Percentiles rank a stretch among this genome's conserved stretches.
These are phyloP conservation scores for Tenthredo mesomela DNA, from an alignment of 2,888 invertebrate genomes.

Conservation along the genomic window DNA sequence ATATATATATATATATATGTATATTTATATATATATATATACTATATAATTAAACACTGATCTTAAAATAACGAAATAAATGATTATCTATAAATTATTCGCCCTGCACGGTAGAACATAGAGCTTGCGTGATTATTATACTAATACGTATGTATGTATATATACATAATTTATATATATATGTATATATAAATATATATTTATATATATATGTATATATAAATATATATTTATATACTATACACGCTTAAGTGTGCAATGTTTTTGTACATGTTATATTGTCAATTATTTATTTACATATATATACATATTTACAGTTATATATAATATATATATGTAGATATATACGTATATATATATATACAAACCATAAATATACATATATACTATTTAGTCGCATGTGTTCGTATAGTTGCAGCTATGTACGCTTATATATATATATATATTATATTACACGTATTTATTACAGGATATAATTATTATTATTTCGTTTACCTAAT, in stretches of 20 bases:
- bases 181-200: not conserved
- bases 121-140: slow-evolving; percentile 49
- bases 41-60: slow-evolving; percentile 66
- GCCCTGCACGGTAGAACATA: slow-evolving; percentile 63
- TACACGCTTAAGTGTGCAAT: too few species aligned
- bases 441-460: too few species aligned
- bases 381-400: not conserved
- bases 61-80: slow-evolving; percentile 69
- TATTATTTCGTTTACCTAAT: too few species aligned
- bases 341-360: not conserved
- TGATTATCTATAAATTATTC: slow-evolving; percentile 69
- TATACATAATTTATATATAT: not conserved
- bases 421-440: not conserved
- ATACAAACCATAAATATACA: not conserved
- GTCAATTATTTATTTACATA: too few species aligned
- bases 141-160: not conserved
- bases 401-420: not conserved
- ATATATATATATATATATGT: slow-evolving; percentile 55
- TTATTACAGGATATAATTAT: too few species aligned
- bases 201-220: not conserved
- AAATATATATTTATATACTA: not conserved
- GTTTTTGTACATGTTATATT: too few species aligned
- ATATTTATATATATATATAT: slow-evolving; percentile 53
- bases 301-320: not conserved
- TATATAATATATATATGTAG: not conserved